phyloP scores from a whole-genome alignment of 1,140 invertebrate species.

The Himalopsyche phryganea region DNA sequence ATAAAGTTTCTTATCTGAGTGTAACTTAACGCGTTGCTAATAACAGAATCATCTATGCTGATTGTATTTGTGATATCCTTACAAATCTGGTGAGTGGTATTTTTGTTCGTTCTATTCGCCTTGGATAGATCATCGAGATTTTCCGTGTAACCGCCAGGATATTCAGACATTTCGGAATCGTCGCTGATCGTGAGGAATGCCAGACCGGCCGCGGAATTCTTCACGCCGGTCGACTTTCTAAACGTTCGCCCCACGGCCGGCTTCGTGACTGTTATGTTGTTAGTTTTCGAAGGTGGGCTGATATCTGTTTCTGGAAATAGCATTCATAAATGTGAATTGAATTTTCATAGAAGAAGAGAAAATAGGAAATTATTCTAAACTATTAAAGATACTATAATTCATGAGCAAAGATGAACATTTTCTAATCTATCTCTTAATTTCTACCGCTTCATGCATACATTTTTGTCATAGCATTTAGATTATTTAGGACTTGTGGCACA shows the following conservation, averaged over 20 bases:
- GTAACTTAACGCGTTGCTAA: conserved; percentile 22
- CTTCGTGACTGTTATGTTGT: no score
- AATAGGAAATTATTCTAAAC: no score
- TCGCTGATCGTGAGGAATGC: conserved; percentile 15
- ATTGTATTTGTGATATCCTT: conserved; percentile 16
- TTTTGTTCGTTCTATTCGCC: background rate
- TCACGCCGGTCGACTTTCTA: background rate
- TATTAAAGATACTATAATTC: no score
- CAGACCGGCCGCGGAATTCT: conserved; percentile 4
- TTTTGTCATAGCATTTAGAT: no score
- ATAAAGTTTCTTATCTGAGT: conserved; percentile 28
- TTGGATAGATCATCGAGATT: background rate
- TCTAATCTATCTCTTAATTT: no score
- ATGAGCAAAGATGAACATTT: no score
- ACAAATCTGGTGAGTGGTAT: conserved; percentile 1
- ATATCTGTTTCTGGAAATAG: background rate
- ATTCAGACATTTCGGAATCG: conserved; percentile 12
- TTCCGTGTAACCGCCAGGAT: background rate
- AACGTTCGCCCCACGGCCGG: background rate
- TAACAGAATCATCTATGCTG: conserved; percentile 20
- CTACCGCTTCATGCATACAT: no score
- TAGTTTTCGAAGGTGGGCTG: background rate
- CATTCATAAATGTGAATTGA: background rate
- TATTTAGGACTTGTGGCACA: no score
- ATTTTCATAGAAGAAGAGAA: no score